Evolutionary conservation across 2,113 vertebrate species (phyloP).

Genomic region (Calypte anna): DNA sequence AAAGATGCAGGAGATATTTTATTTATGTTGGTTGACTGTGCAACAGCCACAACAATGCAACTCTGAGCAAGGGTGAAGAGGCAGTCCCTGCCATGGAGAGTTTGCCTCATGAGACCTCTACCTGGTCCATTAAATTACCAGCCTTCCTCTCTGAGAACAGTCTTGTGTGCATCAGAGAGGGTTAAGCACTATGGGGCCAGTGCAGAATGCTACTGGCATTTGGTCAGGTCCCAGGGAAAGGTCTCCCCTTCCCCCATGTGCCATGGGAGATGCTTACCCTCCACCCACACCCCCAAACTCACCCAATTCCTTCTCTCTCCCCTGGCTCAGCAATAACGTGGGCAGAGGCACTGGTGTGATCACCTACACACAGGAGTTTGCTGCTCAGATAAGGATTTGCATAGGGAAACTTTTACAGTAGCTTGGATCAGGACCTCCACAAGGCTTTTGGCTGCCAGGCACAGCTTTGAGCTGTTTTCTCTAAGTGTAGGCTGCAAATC

Average conservation of each 20-base stretch:
- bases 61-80: neutral
- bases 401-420: neutral
- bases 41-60: neutral
- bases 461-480: conserved; percentile 26
- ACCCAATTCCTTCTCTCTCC: neutral
- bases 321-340: neutral
- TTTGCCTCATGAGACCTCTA: neutral
- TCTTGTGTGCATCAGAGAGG: neutral
- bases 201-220: neutral
- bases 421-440: neutral
- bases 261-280: neutral
- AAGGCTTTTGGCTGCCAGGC: conserved; percentile 7
- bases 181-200: accelerated
- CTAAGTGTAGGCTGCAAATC: neutral
- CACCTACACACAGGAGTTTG: neutral
- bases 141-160: neutral
- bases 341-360: neutral
- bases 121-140: neutral
- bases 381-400: neutral
- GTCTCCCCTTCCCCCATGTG: neutral
- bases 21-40: conserved; percentile 37
- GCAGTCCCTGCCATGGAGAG: neutral
- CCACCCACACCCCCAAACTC: neutral
- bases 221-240: neutral
- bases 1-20: conserved; percentile 49